phyloP scores from a whole-genome alignment of 2,888 invertebrate species.

The Agrochola lota region DNA sequence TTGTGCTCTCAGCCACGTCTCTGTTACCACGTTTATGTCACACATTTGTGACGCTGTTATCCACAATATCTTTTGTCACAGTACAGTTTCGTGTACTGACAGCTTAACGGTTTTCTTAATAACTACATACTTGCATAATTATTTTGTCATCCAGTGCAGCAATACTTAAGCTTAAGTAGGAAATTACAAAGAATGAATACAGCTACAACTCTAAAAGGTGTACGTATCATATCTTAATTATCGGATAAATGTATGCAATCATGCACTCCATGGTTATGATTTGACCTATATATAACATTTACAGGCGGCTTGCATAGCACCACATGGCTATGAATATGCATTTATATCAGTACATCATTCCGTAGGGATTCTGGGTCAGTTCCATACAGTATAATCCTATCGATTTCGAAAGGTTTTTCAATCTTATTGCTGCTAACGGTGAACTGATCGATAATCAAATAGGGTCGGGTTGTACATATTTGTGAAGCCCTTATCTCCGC shows the following conservation, averaged over 20 bases:
- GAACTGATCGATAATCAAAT: conserved; percentile 79
- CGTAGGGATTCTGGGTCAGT: conserved; percentile 81
- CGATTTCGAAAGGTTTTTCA: conserved; percentile 77
- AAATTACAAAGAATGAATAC: conserved; percentile 26
- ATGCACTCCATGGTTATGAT: conserved; percentile 58
- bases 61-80: conserved; percentile 67
- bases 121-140: conserved; percentile 49
- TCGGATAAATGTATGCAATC: conserved; percentile 50
- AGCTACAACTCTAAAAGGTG: conserved; percentile 29
- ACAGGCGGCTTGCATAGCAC: conserved; percentile 66
- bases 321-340: conserved; percentile 79
- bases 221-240: conserved; percentile 25
- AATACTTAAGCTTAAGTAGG: conserved; percentile 28
- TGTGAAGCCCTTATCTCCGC: conserved; percentile 81
- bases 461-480: conserved; percentile 82
- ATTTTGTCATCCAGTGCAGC: conserved; percentile 39
- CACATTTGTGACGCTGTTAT: conserved; percentile 70
- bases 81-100: conserved; percentile 47
- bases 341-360: conserved; percentile 73
- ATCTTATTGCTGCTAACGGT: conserved; percentile 71
- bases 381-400: conserved; percentile 76
- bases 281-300: conserved; percentile 62
- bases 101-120: conserved; percentile 57
- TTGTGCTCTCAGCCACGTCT: conserved; percentile 59
- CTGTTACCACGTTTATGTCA: conserved; percentile 56